These are phyloP conservation scores for Chiroxiphia lanceolata DNA, from an alignment of 2,797 vertebrate genomes.

Conservation along the genomic window DNA sequence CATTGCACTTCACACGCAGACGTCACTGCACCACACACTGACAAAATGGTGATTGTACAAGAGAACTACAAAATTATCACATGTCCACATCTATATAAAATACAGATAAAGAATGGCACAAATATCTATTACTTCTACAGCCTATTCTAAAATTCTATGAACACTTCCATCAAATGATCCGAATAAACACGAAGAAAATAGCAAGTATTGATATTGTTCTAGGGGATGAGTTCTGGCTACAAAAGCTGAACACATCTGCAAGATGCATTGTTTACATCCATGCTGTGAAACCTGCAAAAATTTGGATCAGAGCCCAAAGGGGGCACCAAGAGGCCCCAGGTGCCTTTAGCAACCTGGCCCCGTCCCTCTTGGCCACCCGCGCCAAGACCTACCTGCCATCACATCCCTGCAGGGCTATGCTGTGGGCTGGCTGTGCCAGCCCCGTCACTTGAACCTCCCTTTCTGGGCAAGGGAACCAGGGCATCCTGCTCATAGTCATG, in stretches of 20 bases:
- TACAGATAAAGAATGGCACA: neutral
- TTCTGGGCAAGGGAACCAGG: rapidly evolving
- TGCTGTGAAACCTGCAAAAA: neutral
- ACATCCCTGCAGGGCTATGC: rapidly evolving
- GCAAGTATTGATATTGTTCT: neutral
- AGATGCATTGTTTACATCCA: neutral
- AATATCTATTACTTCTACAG: neutral
- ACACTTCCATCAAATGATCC: neutral
- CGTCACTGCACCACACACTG: too few relatives aligned
- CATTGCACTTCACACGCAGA: neutral
- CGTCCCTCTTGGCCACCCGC: too few relatives aligned
- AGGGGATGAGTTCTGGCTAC: neutral
- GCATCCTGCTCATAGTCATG: rapidly evolving
- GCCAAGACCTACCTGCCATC: rapidly evolving
- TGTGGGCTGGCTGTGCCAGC: neutral
- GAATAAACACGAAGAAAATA: neutral
- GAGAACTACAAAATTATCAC: neutral
- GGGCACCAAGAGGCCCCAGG: neutral
- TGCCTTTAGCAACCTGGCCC: neutral
- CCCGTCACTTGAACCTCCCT: neutral
- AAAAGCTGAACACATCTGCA: neutral
- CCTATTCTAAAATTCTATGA: neutral
- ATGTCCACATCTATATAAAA: neutral
- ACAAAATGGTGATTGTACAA: neutral
- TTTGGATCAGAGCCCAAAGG: neutral